Evolutionary conservation across 1,140 invertebrate genomes (phyloP), one percentile per base, ranked within the genome.

Genomic region (Coboldia fuscipes): DNA sequence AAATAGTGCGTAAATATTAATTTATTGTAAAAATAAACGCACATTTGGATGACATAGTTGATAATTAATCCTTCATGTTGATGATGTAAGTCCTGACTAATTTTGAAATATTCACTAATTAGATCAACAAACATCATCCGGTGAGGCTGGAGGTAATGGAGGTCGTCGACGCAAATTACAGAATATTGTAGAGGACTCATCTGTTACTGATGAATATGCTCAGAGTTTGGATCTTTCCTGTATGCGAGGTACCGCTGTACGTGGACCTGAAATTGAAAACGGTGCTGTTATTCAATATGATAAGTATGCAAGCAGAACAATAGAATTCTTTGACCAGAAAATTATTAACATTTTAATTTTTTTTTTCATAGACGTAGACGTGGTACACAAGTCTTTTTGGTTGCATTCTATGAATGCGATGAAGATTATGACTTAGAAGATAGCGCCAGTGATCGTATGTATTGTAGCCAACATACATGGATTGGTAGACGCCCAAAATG

Each of bases 401-500:
- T 66, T 27, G 67, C 64, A 16, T 47, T 64, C 36, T 70, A 66
- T 35, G 47, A 54, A 23, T 70, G 68, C 40, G 40, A 55, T 12
- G 54, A 63, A 10, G 62, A 62, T 13, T 68, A 56, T 40, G 51
- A 55, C 10, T 50, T 71, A 20, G 54, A 57, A 35, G 46, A 58
- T 32, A 36, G 44, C 2, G 52, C 54, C n/a, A 51, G 46, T 33
- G 57, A 62, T 37, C 56, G 57, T 28, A 52, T 71, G 37, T 71
- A 60, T 42, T 71, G 68, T 37, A 63, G 60, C 38, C 40, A 55
- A 26, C 49, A 52, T 19, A 48, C 51, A 33, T 71, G 68, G 68
- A 39, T 66, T 18, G 68, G 67, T 9, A 48, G 54, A 21, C 42
- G 57, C 36, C 68, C 67, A 6, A 52, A 48, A 33, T 71, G 68